A percentile compares a stretch with the other conserved stretches of the same genome.
phyloP scores from a whole-genome alignment of 2,888 invertebrate species.

The Dolomedes plantarius region DNA sequence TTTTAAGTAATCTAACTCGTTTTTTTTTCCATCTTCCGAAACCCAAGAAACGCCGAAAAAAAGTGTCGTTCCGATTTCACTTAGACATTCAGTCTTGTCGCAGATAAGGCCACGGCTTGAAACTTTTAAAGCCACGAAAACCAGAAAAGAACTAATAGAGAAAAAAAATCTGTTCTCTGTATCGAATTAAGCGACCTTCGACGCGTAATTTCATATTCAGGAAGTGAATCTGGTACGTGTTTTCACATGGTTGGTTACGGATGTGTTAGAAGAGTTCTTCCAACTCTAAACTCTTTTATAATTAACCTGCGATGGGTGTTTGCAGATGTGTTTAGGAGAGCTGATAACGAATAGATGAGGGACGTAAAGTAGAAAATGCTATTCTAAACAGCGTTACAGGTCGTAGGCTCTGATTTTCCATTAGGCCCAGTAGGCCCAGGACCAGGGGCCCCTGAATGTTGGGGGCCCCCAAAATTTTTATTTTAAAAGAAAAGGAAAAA shows the following conservation, averaged over 20 bases:
- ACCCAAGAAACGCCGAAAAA: neutral
- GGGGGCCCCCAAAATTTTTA: too few relatives aligned
- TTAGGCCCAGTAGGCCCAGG: too few relatives aligned
- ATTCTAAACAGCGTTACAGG: too few relatives aligned
- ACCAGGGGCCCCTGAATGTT: too few relatives aligned
- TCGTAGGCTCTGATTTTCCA: too few relatives aligned
- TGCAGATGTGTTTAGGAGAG: too few relatives aligned
- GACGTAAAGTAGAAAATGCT: too few relatives aligned
- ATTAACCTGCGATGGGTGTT: neutral
- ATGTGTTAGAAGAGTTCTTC: too few relatives aligned
- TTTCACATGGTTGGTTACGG: conserved; percentile 4
- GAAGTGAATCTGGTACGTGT: conserved; percentile 37
- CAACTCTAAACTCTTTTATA: neutral
- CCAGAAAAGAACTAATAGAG: too few relatives aligned
- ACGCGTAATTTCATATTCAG: conserved; percentile 54
- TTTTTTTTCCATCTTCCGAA: neutral
- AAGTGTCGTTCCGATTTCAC: neutral
- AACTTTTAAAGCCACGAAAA: neutral
- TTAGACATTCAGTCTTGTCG: neutral
- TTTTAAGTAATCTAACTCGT: neutral
- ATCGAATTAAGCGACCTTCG: conserved; percentile 41
- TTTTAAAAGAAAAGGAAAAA: too few relatives aligned
- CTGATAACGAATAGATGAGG: too few relatives aligned
- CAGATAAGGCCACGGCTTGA: neutral
- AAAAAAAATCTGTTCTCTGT: neutral